Evolutionary conservation across 2,797 vertebrate genomes (phyloP), one percentile per base, ranked within the genome.

Genomic region (Amazona ochrocephala): DNA sequence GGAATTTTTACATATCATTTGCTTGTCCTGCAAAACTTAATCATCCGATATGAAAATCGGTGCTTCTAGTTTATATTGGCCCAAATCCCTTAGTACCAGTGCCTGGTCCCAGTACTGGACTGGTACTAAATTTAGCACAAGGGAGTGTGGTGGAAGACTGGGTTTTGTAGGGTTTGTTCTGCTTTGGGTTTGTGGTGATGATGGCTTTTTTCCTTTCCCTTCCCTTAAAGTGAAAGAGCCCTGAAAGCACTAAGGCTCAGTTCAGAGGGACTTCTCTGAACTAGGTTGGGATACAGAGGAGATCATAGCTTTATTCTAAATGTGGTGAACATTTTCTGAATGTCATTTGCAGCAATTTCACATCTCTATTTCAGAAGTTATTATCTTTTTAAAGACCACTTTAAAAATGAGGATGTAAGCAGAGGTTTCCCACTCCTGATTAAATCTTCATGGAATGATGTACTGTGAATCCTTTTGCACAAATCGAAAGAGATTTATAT

Each of bases 1-100:
- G 91, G 76, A 95, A 78, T 72, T 90, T 92, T 88, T 74, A 65
- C 68, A 74, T 39, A 64, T 76, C 75, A 83, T 84, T 90, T 19
- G 3, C 83, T 91, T 91, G 84, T 93, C 92, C 94, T 84, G 87
- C 72, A 81, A 62, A 91, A 85, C 70, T 62, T 80, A 10, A 78
- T 85, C 66, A 48, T 83, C 61, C 72, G 68, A 53, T 64, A 53
- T 2, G 26, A 87, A 83, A 92, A 78, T 62, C 41, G 27, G 61
- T 72, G 41, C 47, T 77, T 62, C 39, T 27, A 32, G 27, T 60
- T 83, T 27, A 18, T 50, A 4, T 24, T 90, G 54, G 71, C 14
- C 54, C 60, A 67, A 60, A 41, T 32, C 9, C 37, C 67, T 77
- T 23, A 8, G 47, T 75, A 60, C 18, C 39, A 27, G 48, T 34